phyloP scores from a whole-genome alignment of 2,113 vertebrate genomes.

The Aptenodytes forsteri region DNA sequence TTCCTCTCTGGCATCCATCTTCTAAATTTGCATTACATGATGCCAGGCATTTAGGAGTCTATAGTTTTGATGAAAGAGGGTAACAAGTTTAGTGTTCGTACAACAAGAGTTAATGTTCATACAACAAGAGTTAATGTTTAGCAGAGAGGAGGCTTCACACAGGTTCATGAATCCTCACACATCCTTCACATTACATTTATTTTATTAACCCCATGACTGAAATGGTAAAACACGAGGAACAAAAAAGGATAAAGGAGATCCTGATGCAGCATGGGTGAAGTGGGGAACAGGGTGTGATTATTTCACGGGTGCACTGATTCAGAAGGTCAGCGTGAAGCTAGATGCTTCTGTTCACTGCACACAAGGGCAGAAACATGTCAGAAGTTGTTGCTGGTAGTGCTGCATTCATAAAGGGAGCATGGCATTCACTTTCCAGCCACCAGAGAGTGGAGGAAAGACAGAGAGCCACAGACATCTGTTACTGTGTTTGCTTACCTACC shows the following conservation, averaged over 20 bases:
- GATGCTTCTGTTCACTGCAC: not conserved
- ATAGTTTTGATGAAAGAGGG: not conserved
- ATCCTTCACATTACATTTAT: not conserved
- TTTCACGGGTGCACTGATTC: not conserved
- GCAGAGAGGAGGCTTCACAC: not conserved
- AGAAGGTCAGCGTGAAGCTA: not conserved
- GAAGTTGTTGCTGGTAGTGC: not conserved
- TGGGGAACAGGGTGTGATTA: not conserved
- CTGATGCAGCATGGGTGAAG: not conserved
- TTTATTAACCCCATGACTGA: not conserved
- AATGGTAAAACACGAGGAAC: not conserved
- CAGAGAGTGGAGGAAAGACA: not conserved
- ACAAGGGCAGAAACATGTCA: not conserved
- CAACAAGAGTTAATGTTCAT: not conserved
- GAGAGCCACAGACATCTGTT: not conserved
- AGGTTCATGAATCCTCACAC: not conserved
- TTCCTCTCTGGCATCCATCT: conserved; percentile 44
- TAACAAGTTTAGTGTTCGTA: not conserved
- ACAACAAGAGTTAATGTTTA: not conserved
- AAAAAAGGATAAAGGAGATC: not conserved
- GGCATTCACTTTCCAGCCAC: not conserved
- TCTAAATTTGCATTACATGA: conserved; percentile 22
- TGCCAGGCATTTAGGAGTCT: not conserved
- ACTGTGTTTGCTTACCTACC: not conserved
- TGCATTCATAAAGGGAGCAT: not conserved